These are phyloP conservation scores for Euzetes globulus DNA, from an alignment of 2,888 invertebrate genomes.

Conservation along the genomic window DNA sequence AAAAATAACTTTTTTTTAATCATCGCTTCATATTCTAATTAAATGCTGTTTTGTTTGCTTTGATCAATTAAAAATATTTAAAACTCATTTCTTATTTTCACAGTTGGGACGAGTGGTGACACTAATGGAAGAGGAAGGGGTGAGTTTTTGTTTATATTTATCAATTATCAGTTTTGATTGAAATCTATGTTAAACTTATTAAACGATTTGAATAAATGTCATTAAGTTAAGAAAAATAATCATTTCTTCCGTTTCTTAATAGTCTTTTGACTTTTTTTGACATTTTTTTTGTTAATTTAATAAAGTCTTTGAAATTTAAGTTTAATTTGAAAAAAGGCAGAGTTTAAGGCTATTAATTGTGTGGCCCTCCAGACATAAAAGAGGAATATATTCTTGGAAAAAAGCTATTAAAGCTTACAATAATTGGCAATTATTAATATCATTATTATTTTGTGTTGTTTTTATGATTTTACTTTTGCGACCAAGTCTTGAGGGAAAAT, in stretches of 20 bases:
- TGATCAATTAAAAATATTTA: too few species aligned
- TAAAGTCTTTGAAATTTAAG: constrained; percentile 1
- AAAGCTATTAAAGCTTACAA: constrained; percentile 18
- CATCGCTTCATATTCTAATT: too few species aligned
- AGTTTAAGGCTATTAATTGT: constrained; percentile 12
- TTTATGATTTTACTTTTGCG: constrained; percentile 18
- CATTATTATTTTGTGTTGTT: constrained; percentile 5
- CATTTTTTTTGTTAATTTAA: not conserved
- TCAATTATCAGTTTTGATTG: not conserved
- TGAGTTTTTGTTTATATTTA: constrained; percentile 32
- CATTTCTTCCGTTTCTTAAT: not conserved
- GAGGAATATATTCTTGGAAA: not conserved
- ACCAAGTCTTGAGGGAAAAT: constrained; percentile 22
- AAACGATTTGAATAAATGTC: not conserved
- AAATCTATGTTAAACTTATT: not conserved
- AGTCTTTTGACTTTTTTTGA: too few species aligned
- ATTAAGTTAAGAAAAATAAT: not conserved
- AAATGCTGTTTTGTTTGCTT: too few species aligned
- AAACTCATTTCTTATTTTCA: constrained; percentile 39
- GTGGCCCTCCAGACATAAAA: not conserved
- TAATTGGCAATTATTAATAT: constrained; percentile 26
- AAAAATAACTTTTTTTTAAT: too few species aligned
- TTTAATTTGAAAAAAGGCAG: not conserved
- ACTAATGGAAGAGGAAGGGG: constrained; percentile 46
- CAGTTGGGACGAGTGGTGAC: constrained; percentile 52